These are phyloP conservation scores for Elephas maximus DNA, from an alignment of 2,113 vertebrate genomes.

Conservation along the genomic window DNA sequence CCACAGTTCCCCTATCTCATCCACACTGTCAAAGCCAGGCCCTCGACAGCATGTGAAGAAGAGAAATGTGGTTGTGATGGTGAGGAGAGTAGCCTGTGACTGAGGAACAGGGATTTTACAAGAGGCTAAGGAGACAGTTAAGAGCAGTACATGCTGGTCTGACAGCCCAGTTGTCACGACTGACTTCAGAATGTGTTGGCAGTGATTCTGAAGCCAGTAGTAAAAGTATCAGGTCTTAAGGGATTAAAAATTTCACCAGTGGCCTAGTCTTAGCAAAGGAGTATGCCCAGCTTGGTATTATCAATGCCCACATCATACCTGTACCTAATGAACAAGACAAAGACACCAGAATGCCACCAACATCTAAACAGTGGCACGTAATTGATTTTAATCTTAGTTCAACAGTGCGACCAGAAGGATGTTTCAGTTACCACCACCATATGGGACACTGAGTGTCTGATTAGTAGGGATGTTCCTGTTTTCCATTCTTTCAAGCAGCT, in stretches of 20 bases:
- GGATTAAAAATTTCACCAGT: background rate
- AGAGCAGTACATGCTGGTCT: background rate
- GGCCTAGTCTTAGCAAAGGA: background rate
- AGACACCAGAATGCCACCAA: conserved; percentile 27
- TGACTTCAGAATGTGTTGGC: background rate
- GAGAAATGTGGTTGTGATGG: fast-evolving
- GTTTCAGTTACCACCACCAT: conserved; percentile 46
- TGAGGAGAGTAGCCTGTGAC: background rate
- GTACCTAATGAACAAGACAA: conserved; percentile 10
- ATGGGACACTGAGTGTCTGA: background rate
- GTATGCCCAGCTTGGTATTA: background rate
- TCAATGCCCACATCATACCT: background rate
- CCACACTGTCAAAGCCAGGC: background rate
- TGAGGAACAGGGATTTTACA: background rate
- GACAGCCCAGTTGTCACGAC: background rate
- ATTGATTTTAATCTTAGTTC: conserved; percentile 62
- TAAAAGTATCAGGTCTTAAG: background rate
- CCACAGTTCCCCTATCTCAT: background rate
- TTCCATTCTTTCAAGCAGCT: background rate
- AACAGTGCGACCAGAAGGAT: conserved; percentile 51
- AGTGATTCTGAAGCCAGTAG: background rate
- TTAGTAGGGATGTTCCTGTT: background rate
- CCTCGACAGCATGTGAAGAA: background rate
- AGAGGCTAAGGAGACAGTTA: background rate
- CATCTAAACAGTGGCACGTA: background rate